Evolutionary conservation across 1,140 invertebrate genomes (phyloP).

Genomic region (Hermatobates lingyangjiaoensis): DNA sequence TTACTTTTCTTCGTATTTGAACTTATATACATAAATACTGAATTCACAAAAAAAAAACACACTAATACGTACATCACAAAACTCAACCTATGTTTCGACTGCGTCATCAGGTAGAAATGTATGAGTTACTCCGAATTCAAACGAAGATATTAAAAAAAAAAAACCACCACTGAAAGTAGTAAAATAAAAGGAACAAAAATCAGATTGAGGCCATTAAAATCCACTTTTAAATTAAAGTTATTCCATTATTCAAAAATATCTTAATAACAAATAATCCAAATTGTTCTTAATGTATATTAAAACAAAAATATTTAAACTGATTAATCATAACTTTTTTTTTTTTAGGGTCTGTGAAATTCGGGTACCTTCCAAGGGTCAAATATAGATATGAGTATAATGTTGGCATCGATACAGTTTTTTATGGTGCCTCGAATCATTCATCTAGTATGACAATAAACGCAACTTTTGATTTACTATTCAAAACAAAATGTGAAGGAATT

Average conservation of each 20-base stretch:
- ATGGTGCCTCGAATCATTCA: slow-evolving; percentile 41
- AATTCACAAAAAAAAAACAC: no score
- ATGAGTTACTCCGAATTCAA: no score
- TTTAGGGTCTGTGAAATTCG: slow-evolving; percentile 37
- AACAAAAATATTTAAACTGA: not conserved
- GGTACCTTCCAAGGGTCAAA: slow-evolving; percentile 30
- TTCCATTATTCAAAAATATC: not conserved
- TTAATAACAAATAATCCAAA: not conserved
- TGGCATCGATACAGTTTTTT: slow-evolving; percentile 39
- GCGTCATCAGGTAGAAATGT: no score
- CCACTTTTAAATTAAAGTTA: not conserved
- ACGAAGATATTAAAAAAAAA: no score
- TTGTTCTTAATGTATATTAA: not conserved
- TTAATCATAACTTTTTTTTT: slow-evolving; percentile 13
- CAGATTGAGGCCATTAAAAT: not conserved
- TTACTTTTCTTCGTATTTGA: no score
- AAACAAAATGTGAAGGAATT: slow-evolving; percentile 36
- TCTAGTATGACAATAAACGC: slow-evolving; percentile 39
- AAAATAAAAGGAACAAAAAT: no score
- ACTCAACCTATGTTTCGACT: no score
- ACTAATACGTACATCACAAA: no score
- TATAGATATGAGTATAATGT: slow-evolving; percentile 45
- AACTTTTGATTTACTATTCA: slow-evolving; percentile 31
- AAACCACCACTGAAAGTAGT: not conserved
- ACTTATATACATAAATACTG: no score